Evolutionary conservation across 2,888 invertebrate genomes (phyloP).

Genomic region (Tipula lateralis): DNA sequence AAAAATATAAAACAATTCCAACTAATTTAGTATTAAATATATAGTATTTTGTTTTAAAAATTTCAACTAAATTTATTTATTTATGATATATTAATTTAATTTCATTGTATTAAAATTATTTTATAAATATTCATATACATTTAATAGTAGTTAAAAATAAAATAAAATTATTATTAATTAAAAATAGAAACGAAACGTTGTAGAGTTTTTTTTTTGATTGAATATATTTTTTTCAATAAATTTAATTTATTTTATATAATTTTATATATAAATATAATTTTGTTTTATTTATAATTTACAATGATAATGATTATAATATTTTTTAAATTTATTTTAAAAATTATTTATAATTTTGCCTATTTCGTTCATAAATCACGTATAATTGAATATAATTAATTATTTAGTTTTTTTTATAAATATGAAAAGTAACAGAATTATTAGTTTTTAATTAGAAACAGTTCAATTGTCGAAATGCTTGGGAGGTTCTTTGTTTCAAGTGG

Average conservation of each 20-base stretch:
- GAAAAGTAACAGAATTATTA: neutral
- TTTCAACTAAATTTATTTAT: conserved; percentile 19
- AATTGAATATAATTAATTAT: neutral
- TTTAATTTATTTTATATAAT: neutral
- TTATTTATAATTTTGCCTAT: neutral
- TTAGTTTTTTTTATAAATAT: neutral
- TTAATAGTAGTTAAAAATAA: neutral
- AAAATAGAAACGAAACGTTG: neutral
- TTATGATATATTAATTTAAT: neutral
- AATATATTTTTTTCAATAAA: neutral
- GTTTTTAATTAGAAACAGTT: neutral
- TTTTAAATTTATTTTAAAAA: neutral
- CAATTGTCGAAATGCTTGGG: too few relatives aligned
- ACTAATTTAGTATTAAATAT: neutral
- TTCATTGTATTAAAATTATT: neutral
- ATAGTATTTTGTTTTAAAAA: neutral
- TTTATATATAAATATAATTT: neutral
- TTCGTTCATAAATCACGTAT: neutral
- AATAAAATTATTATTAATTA: neutral
- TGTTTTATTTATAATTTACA: neutral
- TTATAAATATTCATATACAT: neutral
- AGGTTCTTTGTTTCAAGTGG: too few relatives aligned
- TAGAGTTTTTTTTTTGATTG: neutral
- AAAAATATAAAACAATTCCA: neutral
- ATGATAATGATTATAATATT: neutral